Conservation (phyloP, 1,140 invertebrate genomes). For the Drosophila nebulosa region DNA sequence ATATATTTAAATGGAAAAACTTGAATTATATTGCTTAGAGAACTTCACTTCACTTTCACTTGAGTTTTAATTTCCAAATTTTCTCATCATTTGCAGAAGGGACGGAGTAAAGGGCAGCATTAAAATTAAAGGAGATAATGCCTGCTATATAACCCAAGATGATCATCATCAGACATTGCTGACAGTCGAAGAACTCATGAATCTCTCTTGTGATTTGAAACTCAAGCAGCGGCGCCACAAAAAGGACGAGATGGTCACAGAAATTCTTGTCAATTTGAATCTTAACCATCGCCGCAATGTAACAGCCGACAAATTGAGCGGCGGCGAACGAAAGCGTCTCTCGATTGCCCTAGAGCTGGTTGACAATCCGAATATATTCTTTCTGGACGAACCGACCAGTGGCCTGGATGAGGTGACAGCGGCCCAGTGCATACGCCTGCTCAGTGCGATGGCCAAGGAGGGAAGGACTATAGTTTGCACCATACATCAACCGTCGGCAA, state of each 20-base stretch:
- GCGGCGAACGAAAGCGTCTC: slow-evolving; percentile 89
- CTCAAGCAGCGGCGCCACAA: slow-evolving; percentile 80
- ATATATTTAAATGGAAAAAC: neutral
- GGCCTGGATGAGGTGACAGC: slow-evolving; percentile 94
- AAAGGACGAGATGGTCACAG: slow-evolving; percentile 78
- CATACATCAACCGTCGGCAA: slow-evolving; percentile 91
- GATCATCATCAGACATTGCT: slow-evolving; percentile 91
- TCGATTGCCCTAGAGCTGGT: slow-evolving; percentile 92
- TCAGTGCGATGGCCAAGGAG: slow-evolving; percentile 85
- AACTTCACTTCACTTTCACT: too few species aligned
- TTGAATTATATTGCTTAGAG: neutral
- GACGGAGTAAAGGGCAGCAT: slow-evolving; percentile 82
- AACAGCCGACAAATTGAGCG: slow-evolving; percentile 85
- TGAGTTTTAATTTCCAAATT: neutral
- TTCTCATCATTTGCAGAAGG: slow-evolving; percentile 70
- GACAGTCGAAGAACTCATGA: slow-evolving; percentile 91
- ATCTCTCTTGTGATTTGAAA: slow-evolving; percentile 91
- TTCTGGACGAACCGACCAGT: slow-evolving; percentile 87
- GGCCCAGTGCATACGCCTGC: slow-evolving; percentile 89
- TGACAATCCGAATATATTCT: slow-evolving; percentile 91
- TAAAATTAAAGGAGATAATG: slow-evolving; percentile 83
- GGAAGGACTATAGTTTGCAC: slow-evolving; percentile 90
- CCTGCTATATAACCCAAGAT: slow-evolving; percentile 95
- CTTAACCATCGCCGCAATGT: slow-evolving; percentile 86
- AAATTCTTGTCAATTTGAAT: slow-evolving; percentile 84